Evolutionary conservation across 2,797 vertebrate species (phyloP).

Genomic region (Sebastes minor): DNA sequence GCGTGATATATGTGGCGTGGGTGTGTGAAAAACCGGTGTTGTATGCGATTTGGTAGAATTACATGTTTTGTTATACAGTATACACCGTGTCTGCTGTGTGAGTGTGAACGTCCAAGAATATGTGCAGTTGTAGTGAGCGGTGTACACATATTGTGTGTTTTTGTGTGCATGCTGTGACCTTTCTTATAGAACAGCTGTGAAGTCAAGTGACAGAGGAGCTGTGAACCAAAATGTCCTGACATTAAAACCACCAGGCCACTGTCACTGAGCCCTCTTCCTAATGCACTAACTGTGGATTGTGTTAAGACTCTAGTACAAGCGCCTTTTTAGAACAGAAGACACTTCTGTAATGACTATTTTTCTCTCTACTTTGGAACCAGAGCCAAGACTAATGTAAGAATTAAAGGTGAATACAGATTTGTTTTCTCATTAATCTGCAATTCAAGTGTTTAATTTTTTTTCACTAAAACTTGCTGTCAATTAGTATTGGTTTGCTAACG

Average conservation of each 20-base stretch:
- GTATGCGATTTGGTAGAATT: neutral
- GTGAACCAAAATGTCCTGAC: conserved; percentile 65
- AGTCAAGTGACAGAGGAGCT: conserved; percentile 55
- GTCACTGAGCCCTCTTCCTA: conserved; percentile 16
- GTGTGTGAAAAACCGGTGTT: conserved; percentile 19
- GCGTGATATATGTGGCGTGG: conserved; percentile 15
- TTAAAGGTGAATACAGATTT: neutral
- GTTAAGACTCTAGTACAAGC: too few relatives aligned
- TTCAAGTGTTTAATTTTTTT: neutral
- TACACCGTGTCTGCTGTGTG: neutral
- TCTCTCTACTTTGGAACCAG: neutral
- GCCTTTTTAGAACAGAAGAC: neutral
- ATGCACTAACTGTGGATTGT: neutral
- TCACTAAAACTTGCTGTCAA: neutral
- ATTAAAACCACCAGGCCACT: conserved; percentile 54
- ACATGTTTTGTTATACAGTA: neutral
- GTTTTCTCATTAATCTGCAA: neutral
- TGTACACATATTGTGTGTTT: conserved; percentile 6
- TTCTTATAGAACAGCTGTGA: conserved; percentile 52
- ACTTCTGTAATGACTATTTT: neutral
- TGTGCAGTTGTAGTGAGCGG: neutral
- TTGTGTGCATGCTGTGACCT: conserved; percentile 51
- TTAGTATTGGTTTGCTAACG: neutral
- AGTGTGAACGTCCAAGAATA: neutral
- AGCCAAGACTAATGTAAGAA: neutral